phyloP scores from a whole-genome alignment of 2,797 vertebrate species.

The Oreochromis grahami region DNA sequence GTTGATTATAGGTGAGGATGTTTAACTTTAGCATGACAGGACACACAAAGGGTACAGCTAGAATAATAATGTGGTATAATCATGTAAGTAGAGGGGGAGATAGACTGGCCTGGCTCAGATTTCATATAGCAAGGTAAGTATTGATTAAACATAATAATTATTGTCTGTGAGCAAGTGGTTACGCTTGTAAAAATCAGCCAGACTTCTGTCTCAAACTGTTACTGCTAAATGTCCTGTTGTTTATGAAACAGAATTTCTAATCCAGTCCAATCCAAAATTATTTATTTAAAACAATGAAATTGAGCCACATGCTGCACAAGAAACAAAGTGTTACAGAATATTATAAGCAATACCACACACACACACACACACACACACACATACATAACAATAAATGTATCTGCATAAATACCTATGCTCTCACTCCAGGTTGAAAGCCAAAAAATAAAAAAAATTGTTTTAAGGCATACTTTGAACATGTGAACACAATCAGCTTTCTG shows the following conservation, averaged over 20 bases:
- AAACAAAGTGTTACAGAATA: background rate
- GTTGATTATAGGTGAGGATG: conserved; percentile 50
- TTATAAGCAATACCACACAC: background rate
- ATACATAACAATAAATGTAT: background rate
- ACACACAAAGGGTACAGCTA: conserved; percentile 19
- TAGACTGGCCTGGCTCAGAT: conserved; percentile 24
- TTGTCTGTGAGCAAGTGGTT: conserved; percentile 14
- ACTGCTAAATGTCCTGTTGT: background rate
- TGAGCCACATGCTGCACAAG: background rate
- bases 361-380: background rate
- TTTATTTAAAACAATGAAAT: background rate
- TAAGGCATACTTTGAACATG: background rate
- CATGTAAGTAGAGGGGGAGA: conserved; percentile 41
- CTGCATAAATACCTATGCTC: background rate
- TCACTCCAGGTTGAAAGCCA: background rate
- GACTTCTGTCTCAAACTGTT: background rate
- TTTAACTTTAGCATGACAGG: conserved; percentile 47
- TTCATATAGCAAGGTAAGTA: conserved; percentile 2
- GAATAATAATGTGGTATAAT: conserved; percentile 61
- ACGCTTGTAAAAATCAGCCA: background rate
- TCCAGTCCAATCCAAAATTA: background rate
- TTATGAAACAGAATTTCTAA: background rate
- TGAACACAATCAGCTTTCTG: background rate
- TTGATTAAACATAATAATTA: conserved; percentile 36
- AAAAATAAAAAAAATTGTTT: background rate